Base-by-base conservation (phyloP, 1,140 invertebrate genomes). In the Diploscapter pachys region DNA sequence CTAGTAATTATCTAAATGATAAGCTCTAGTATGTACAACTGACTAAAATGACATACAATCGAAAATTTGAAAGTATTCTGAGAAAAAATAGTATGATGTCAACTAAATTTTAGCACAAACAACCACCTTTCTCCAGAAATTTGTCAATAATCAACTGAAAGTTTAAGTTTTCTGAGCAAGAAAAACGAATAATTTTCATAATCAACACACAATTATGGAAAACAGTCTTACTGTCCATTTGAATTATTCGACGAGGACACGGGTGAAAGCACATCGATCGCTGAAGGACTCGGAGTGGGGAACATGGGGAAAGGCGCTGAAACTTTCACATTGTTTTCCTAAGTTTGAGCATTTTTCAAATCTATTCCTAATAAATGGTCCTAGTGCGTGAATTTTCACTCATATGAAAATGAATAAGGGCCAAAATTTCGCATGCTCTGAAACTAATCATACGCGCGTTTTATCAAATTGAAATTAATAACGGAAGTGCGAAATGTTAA, bases 401-500 rank as follows among this genome's bases (percentile, higher is more conserved):
- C 9, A 59, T 59, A 11, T 59, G 31, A 31, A 59, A 59, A 59
- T 59, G 31, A 11, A 59, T 59, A 59, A 59, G 57, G 9, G 9
- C 57, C 9, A 11, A 59, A 59, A 59, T 11, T 59, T 11, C 9
- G 57, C 9, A 59, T 59, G 9, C 9, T 11, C 31, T 59, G 31
- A 59, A 59, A 31, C 9, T 59, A 59, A 59, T 59, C 57, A 59
- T 31, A 31, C 31, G 31, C 31, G 31, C 31, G n/a, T 6, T 70
- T 59, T 50, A 6, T 13, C 52, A 13, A 55, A 57, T 61, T 5
- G 63, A 72, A 67, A 67, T 67, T 53, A 54, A 49, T n/a, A 53
- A 52, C 59, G 13, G 53, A 8, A 62, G 54, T 63, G 51, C 61
- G 49, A 54, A 3, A 2, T 62, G 61, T 71, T 62, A 11, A 48